Evolutionary conservation across 2,888 invertebrate genomes (phyloP).

Genomic region (Lycia hirtaria): DNA sequence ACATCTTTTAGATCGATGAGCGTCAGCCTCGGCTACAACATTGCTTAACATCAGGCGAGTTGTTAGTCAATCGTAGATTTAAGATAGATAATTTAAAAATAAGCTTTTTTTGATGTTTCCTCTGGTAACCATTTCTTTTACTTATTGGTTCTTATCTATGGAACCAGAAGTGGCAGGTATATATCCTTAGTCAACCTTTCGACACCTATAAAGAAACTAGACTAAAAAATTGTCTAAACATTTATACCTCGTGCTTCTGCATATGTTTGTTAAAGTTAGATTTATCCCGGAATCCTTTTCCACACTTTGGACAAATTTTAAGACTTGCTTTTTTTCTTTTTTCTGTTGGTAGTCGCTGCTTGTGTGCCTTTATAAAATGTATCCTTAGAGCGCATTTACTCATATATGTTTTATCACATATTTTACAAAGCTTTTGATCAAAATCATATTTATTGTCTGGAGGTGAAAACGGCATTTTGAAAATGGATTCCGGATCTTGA

Average conservation of each 20-base stretch:
- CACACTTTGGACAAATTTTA: constrained; percentile 60
- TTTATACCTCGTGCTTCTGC: constrained; percentile 54
- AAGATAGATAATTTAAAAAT: no score
- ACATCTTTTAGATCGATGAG: no score
- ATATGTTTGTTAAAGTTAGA: constrained; percentile 55
- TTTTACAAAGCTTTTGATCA: constrained; percentile 57
- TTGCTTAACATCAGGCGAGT: no score
- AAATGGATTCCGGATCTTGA: constrained; percentile 21
- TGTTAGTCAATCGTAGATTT: no score
- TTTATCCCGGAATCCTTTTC: constrained; percentile 40
- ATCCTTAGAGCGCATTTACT: constrained; percentile 50
- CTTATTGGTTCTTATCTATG: no score
- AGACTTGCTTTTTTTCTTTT: constrained; percentile 40
- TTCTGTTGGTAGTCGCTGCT: constrained; percentile 45
- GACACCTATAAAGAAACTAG: no score
- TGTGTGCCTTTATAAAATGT: constrained; percentile 58
- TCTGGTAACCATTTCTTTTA: no score
- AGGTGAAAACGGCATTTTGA: constrained; percentile 36
- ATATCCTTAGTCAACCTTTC: no score
- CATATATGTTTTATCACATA: constrained; percentile 59
- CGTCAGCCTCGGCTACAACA: no score
- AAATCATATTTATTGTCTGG: constrained; percentile 51
- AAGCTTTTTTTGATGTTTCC: no score
- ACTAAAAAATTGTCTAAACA: background rate
- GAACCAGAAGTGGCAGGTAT: no score